Evolutionary conservation across 2,888 invertebrate species (phyloP), one percentile per base, ranked within the genome.

Genomic region (Micropterix aruncella): DNA sequence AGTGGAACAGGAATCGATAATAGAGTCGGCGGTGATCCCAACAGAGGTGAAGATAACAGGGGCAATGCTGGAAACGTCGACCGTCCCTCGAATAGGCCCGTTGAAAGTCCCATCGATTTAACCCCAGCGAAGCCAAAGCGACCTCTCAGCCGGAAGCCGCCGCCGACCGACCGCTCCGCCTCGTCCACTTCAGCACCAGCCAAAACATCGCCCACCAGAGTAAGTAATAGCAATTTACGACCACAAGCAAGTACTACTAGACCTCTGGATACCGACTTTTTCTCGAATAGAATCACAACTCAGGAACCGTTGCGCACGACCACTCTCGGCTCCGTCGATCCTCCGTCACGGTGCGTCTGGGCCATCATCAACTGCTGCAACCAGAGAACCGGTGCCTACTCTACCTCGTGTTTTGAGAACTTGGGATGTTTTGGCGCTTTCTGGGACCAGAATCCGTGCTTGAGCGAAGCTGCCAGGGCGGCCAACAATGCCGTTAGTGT

Each of bases 311-410:
- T 49, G 56, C 47, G 14, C 58, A 61, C 46, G 65, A 65, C 0
- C 68, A 67, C 43, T 57, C 54, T 56, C 63, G 5, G 75, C 48
- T 82, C 58, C 66, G 61, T 3, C 27, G 55, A 59, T 43, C 66
- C 66, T 42, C 71, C 66, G 1, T 55, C 60, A 37, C 55, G 62
- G 16, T 77, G 76, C 55, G 64, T 70, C 5, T 75, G 74, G 74
- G 75, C 76, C 1, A 68, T 75, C 14, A 61, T 74, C 18, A 64
- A 70, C 2, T 77, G 77, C 53, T 77, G 76, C 54, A 61, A 68
- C 1, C 56, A 58, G 1, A 50, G 53, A 9, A 57, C 60, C 1
- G 50, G 44, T 9, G 47, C 51, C 2, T 53, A 66, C 27, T 7
- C 7, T 12, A 5, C 7, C 5, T 7, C 5, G 5, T 27, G 27